Conservation (phyloP, 2,797 vertebrate species). For the Hipposideros larvatus region DNA sequence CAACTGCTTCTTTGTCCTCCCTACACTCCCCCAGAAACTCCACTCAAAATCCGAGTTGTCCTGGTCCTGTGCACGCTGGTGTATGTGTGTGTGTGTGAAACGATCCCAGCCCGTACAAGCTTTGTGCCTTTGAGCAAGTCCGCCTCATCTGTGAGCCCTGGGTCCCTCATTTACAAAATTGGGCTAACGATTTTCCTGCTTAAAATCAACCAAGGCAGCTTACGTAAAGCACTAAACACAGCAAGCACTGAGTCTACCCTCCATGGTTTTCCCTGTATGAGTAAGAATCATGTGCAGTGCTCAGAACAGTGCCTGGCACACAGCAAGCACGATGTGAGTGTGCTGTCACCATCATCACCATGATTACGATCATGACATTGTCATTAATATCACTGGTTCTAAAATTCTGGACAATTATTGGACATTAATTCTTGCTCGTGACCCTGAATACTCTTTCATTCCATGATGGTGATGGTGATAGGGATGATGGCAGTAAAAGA, state of each 20-base stretch:
- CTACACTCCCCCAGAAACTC: not conserved
- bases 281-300: not conserved
- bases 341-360: accelerated
- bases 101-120: not conserved
- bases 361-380: not conserved
- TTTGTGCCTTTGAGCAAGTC: not conserved
- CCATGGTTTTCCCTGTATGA: not conserved
- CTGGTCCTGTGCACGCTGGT: not conserved
- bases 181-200: not conserved
- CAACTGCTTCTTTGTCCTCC: not conserved
- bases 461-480: not conserved
- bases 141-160: not conserved
- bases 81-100: not conserved
- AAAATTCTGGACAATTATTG: not conserved
- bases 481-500: not conserved
- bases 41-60: accelerated
- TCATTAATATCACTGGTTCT: not conserved
- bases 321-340: not conserved
- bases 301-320: not conserved
- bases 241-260: not conserved
- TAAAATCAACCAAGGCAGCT: not conserved
- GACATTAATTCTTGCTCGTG: not conserved
- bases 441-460: not conserved
- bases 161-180: not conserved
- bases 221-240: not conserved